Evolutionary conservation across 1,140 invertebrate species (phyloP), one percentile per base, ranked within the genome.

Genomic region (Drosophila nigrodunni): DNA sequence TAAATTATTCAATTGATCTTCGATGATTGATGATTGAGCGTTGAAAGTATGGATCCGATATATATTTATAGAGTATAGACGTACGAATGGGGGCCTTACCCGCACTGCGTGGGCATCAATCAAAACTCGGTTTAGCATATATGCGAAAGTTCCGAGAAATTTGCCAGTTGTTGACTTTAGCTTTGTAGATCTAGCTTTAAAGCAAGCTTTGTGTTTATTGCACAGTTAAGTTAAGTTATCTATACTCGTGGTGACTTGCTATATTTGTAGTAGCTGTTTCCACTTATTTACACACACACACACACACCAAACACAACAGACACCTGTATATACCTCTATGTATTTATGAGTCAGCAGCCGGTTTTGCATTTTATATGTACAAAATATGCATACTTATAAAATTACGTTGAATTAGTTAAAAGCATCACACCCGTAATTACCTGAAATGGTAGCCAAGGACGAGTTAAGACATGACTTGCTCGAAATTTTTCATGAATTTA

Each of bases 341-440:
- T 35, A 30, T 70, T 7, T 21, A 54, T 86, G 82, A 86, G 83
- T 86, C 82, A 86, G 65, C 79, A 86, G 83, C 80, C 83, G 83
- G 83, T 87, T 87, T 82, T 88, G 79, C 68, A 86, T 68, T 67
- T 62, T 52, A 34, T 52, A 41, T 72, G 35, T 70, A 37, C 70
- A 54, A 59, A 71, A 75, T 75, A 30, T 30, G 25, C 25, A 30
- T 30, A 30, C 25, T 30, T 30, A 75, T 54, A 62, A 55, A 71
- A 60, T 80, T 77, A 68, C 57, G 55, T 62, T 35, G 68, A 73
- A 82, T 88, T 79, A 70, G 46, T 46, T 74, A 61, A 80, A 88
- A 88, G 77, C 52, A 67, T 64, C 66, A 67, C 66, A 78, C 15
- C 43, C 34, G 57, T 82, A 86, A 87, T 82, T 86, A 86, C 75